Conservation (phyloP, 2,888 invertebrate genomes). For the Portevinia maculata region DNA sequence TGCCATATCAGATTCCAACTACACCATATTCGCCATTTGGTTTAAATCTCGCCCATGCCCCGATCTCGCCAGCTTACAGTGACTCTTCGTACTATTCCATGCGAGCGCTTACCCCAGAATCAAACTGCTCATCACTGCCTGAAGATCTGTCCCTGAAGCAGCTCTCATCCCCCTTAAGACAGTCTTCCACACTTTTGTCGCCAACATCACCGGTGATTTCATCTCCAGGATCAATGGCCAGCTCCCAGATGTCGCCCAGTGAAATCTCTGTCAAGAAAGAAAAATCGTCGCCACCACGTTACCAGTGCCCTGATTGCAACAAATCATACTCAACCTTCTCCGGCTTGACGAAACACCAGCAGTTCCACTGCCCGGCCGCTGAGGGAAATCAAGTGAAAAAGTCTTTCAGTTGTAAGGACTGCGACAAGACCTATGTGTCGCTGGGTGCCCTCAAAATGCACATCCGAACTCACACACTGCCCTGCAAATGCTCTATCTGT, state of each 20-base stretch:
- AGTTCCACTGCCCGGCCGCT: slow-evolving; percentile 96
- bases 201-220: slow-evolving; percentile 80
- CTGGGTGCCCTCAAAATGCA: slow-evolving; percentile 99
- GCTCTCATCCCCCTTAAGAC: slow-evolving; percentile 67
- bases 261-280: slow-evolving; percentile 78
- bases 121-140: slow-evolving; percentile 81
- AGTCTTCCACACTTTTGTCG: slow-evolving; percentile 61
- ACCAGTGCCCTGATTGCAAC: slow-evolving; percentile 96
- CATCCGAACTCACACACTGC: slow-evolving; percentile 98
- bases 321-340: slow-evolving; percentile 98
- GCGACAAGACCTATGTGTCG: slow-evolving; percentile 97
- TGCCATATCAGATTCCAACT: slow-evolving; percentile 78
- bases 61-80: slow-evolving; percentile 82
- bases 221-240: slow-evolving; percentile 77
- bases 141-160: slow-evolving; percentile 82
- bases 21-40: slow-evolving; percentile 75
- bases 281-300: slow-evolving; percentile 85
- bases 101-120: slow-evolving; percentile 82
- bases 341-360: slow-evolving; percentile 97
- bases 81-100: slow-evolving; percentile 82
- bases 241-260: slow-evolving; percentile 48
- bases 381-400: slow-evolving; percentile 93
- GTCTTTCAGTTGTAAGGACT: slow-evolving; percentile 97
- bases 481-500: slow-evolving; percentile 97
- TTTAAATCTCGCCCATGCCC: slow-evolving; percentile 78